Conservation (phyloP, 1,140 invertebrate genomes). For the Saxidomus purpurata region DNA sequence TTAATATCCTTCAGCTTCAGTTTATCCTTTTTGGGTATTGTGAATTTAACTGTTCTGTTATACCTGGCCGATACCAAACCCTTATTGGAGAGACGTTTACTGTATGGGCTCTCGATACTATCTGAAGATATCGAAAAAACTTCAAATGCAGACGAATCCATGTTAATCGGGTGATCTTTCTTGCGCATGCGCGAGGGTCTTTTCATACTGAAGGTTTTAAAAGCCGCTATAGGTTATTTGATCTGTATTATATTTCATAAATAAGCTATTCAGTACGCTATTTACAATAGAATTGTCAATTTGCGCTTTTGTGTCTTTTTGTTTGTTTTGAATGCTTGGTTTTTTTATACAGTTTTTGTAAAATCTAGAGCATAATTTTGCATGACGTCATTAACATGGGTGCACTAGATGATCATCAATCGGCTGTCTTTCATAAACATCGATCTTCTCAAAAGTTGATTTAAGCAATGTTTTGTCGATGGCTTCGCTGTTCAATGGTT, state of each 20-base stretch:
- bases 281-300: background rate
- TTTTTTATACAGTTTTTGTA: background rate
- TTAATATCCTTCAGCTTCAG: background rate
- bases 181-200: conserved; percentile 34
- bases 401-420: background rate
- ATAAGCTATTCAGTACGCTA: background rate
- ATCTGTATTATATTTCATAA: background rate
- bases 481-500: background rate
- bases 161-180: background rate
- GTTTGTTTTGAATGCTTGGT: background rate
- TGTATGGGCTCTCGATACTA: background rate
- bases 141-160: conserved; percentile 52
- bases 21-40: conserved; percentile 25
- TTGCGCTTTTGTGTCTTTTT: conserved; percentile 28
- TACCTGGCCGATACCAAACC: conserved; percentile 21
- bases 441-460: background rate
- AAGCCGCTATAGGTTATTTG: conserved; percentile 31
- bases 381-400: conserved; percentile 16
- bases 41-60: conserved; percentile 46
- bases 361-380: background rate
- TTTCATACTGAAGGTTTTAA: conserved; percentile 37
- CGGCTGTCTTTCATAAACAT: background rate
- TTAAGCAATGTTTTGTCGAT: background rate
- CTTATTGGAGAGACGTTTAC: background rate
- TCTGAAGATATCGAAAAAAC: conserved; percentile 23